Evolutionary conservation across 2,797 vertebrate species (phyloP), one percentile per base, ranked within the genome.

Genomic region (Ispidina picta): DNA sequence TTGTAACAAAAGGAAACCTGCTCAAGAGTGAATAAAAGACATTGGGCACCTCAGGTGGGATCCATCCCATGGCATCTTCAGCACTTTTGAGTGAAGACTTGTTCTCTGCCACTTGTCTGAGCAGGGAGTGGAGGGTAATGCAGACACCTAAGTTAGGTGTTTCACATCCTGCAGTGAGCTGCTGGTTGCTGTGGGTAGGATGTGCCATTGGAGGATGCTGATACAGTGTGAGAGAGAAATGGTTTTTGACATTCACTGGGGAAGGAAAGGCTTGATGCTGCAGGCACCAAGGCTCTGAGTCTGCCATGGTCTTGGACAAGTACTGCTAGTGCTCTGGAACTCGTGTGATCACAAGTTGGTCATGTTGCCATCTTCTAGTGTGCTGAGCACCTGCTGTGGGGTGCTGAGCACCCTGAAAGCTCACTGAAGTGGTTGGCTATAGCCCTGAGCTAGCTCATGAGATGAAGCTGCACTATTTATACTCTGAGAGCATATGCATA

Each of bases 401-500:
- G 66, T 63, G 52, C 74, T 74, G 55, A 90, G 77, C 54, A 65
- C 58, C 89, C 71, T 84, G 71, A 89, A 51, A 79, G 86, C 77
- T 90, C 74, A 76, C 51, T 86, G 51, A 79, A 93, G 89, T 71
- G 4, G 0, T n/a, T 52, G 74, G 66, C 62, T 82, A 92, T 49
- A 82, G 71, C 31, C 85, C 58, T 74, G 33, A 88, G 85, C 90
- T 92, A 81, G 58, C 83, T 95, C 89, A 76, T 83, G 93, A 96
- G 93, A 92, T 96, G 87, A 91, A 96, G 79, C 25, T 87, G 77
- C 79, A 91, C 95, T 97, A 97, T 96, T 97, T 97, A 96, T 96
- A 95, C 93, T 88, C 78, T 54, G 87, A 80, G 92, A 98, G 95
- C 96, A 97, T 97, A 97, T 97, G 96, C 79, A 96, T 90, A 92